Base-by-base conservation (phyloP, 2,797 vertebrate species). In the Falco concolor region DNA sequence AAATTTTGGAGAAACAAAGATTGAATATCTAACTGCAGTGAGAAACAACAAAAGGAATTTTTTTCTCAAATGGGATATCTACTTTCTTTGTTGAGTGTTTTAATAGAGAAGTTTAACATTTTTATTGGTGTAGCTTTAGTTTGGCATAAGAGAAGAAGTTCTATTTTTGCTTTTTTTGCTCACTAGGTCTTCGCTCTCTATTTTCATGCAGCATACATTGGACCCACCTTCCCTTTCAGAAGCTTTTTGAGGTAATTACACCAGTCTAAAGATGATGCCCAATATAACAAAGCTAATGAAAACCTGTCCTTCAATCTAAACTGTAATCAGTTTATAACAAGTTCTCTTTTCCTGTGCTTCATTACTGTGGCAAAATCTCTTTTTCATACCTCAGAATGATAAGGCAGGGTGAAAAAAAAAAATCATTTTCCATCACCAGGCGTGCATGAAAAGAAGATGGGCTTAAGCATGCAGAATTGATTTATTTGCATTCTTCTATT, bases 291-390 rank as follows among this genome's bases (percentile, higher is more conserved):
- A 97, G 50, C 92, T 97, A 97, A 97, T 97, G 97, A 97, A 96
- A 98, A 92, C 80, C 88, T 96, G 80, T 47, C 90, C 91, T 97
- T 97, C 96, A 96, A 88, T 97, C 96, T 97, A 92, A 97, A 96
- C 89, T 83, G 75, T 89, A 97, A 97, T 96, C 95, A 97, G 89
- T 96, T 98, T 92, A 96, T 96, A 97, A 97, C 93, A 97, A 97
- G 88, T 70, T 97, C 90, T 87, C 90, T 97, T 95, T 97, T 96
- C 95, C 97, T 96, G 78, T 87, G 91, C 92, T 97, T 97, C 95
- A 96, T 98, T 98, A 96, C 93, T 95, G 93, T 69, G 90, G 97
- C 87, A 98, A 96, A 97, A 97, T 96, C 92, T 97, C 85, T 95
- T 97, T 97, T 97, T 97, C 96, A 96, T 96, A 96, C 95, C 90